Evolutionary conservation across 1,140 invertebrate genomes (phyloP).

Genomic region (Pygmarrhopalites habei): DNA sequence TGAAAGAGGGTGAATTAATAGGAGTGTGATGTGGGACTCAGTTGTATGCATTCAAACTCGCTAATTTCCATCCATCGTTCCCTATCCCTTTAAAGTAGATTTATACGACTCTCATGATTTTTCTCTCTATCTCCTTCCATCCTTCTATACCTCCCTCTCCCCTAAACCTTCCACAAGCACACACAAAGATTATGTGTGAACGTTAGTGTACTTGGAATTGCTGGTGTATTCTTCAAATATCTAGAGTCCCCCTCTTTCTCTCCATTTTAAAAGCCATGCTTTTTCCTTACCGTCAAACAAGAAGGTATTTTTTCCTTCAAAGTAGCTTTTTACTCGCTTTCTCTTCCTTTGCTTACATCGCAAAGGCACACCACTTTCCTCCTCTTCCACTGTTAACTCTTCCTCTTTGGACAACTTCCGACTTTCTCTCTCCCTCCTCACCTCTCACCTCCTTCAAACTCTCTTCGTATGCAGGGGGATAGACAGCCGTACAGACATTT

Average conservation of each 20-base stretch:
- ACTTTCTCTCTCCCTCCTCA: not conserved
- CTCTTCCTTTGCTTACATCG: not conserved
- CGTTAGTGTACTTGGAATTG: not conserved
- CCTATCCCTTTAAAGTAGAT: slow-evolving; percentile 12
- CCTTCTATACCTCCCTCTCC: not conserved
- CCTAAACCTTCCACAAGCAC: not conserved
- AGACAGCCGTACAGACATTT: no score
- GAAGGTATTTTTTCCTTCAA: not conserved
- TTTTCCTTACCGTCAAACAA: no score
- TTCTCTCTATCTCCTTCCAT: no score
- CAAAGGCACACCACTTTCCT: not conserved
- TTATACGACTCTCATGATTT: slow-evolving; percentile 5
- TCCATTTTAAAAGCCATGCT: not conserved
- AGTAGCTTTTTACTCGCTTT: not conserved
- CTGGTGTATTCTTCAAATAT: not conserved
- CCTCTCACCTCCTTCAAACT: no score
- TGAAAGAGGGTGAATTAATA: not conserved
- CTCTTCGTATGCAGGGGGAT: no score
- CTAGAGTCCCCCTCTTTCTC: not conserved
- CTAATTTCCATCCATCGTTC: slow-evolving; percentile 22
- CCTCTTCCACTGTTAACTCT: not conserved
- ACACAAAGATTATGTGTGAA: not conserved
- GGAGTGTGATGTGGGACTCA: slow-evolving; percentile 3
- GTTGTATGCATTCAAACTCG: slow-evolving; percentile 26
- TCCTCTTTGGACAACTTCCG: not conserved